A percentile compares a stretch with the other conserved stretches of the same genome.
Conservation (phyloP, 2,888 invertebrate species). For the Aethes cnicana region DNA sequence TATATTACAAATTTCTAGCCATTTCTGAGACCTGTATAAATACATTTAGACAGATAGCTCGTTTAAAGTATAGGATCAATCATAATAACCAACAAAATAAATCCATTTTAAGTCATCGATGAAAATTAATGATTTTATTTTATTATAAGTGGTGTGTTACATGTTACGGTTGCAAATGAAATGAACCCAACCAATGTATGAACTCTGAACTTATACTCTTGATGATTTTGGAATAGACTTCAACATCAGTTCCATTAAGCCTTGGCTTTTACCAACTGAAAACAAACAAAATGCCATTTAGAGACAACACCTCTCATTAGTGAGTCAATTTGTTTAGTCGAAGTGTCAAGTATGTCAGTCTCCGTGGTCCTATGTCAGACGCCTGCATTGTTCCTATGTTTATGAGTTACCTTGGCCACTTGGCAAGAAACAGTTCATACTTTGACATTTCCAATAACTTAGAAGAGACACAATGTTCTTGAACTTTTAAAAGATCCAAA, state of each 20-base stretch:
- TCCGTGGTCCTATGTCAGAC: conserved; percentile 8
- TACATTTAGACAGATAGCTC: too few species aligned
- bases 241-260: background rate
- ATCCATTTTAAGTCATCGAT: too few species aligned
- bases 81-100: too few species aligned
- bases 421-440: conserved; percentile 24
- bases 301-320: conserved; percentile 15
- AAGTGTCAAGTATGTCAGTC: conserved; percentile 15
- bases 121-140: too few species aligned
- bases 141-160: too few species aligned
- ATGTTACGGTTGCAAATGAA: too few species aligned
- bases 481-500: conserved; percentile 32
- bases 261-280: conserved; percentile 2
- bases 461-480: conserved; percentile 32
- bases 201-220: too few species aligned
- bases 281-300: conserved; percentile 14
- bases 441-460: conserved; percentile 33
- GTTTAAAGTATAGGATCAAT: too few species aligned
- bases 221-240: background rate
- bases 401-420: conserved; percentile 26
- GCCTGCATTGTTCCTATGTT: conserved; percentile 17
- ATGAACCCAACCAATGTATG: too few species aligned
- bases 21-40: too few species aligned
- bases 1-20: too few species aligned
- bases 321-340: conserved; percentile 13